Conservation (phyloP, 2,797 vertebrate genomes). For the Gallinago stenura region DNA sequence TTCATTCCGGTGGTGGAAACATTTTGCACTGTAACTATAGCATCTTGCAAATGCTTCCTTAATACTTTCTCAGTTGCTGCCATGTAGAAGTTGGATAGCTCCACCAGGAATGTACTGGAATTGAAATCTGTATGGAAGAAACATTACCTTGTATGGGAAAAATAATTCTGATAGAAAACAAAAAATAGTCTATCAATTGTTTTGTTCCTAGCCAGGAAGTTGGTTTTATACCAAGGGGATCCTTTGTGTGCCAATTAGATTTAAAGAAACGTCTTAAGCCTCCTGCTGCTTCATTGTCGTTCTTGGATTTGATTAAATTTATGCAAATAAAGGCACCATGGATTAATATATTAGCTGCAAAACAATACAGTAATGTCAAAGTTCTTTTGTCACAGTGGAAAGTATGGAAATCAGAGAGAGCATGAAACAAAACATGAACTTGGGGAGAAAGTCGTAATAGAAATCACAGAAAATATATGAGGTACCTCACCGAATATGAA, state of each 20-base stretch:
- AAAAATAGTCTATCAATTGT: neutral
- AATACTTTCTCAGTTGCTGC: neutral
- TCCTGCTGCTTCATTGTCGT: neutral
- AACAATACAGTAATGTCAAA: neutral
- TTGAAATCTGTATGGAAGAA: neutral
- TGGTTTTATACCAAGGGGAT: neutral
- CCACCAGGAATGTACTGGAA: neutral
- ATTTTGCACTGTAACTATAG: neutral
- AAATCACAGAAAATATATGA: neutral
- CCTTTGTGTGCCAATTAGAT: neutral
- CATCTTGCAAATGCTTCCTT: neutral
- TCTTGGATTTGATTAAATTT: neutral
- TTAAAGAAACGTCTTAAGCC: neutral
- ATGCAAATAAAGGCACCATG: neutral
- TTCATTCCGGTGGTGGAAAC: neutral
- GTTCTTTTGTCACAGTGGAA: neutral
- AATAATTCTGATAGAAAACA: neutral
- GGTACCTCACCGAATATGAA: neutral
- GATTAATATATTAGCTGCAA: neutral
- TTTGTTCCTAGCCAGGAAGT: neutral
- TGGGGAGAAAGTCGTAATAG: neutral
- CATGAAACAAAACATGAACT: neutral
- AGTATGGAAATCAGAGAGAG: neutral
- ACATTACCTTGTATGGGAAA: neutral
- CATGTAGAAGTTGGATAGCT: neutral